These are phyloP conservation scores for Colinus virginianus DNA, from an alignment of 2,113 vertebrate species.

Conservation along the genomic window DNA sequence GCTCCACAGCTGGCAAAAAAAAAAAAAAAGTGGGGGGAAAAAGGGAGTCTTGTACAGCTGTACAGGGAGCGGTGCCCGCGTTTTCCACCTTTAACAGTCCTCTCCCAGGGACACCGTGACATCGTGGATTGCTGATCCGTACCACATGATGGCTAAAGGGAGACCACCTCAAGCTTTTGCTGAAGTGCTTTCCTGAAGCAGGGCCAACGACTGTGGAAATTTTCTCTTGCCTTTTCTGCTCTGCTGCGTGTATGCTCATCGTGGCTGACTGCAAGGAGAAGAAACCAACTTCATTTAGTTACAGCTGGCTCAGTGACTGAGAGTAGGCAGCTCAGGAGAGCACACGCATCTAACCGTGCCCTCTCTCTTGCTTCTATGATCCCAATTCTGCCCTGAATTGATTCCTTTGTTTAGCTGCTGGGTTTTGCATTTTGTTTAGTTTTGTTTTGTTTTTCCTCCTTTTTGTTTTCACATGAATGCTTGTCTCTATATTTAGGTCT, in stretches of 20 bases:
- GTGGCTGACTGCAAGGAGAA: neutral
- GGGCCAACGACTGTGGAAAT: neutral
- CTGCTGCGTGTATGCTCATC: neutral
- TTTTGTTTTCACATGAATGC: conserved; percentile 59
- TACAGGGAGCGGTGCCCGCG: no score
- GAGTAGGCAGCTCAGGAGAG: neutral
- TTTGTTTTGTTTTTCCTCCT: neutral
- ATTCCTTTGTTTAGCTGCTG: conserved; percentile 67
- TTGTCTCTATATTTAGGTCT: conserved; percentile 66
- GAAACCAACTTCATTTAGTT: neutral
- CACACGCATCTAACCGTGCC: conserved; percentile 17
- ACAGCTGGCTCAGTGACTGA: neutral
- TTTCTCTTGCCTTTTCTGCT: neutral
- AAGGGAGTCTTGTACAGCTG: neutral
- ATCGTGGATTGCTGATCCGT: no score
- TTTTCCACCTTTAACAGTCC: neutral
- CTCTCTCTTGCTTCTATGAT: conserved; percentile 29
- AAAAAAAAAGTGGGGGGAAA: neutral
- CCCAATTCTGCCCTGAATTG: conserved; percentile 56
- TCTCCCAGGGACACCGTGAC: neutral
- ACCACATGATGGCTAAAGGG: neutral
- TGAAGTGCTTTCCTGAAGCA: neutral
- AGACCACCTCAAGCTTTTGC: neutral
- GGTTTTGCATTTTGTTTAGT: no score
- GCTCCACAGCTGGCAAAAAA: neutral